phyloP scores from a whole-genome alignment of 2,797 vertebrate genomes.

The Heliangelus exortis region DNA sequence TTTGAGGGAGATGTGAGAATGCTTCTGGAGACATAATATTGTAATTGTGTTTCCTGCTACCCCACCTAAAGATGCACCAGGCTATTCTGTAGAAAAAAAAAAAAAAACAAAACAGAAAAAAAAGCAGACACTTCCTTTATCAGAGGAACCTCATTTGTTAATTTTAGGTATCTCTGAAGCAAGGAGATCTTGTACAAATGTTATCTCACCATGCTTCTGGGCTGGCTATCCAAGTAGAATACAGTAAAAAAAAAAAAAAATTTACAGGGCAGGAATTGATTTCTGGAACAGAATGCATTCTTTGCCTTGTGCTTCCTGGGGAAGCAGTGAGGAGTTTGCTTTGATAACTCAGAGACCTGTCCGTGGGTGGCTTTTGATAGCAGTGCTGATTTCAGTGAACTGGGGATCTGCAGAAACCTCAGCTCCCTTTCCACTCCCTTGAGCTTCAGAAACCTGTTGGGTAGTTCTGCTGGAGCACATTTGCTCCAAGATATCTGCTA shows the following conservation, averaged over 20 bases:
- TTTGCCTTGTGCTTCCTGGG: neutral
- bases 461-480: slow-evolving; percentile 25
- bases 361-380: neutral
- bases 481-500: slow-evolving; percentile 24
- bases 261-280: neutral
- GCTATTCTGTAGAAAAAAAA: neutral
- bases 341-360: neutral
- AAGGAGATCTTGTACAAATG: neutral
- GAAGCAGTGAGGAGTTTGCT: neutral
- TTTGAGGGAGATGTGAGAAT: neutral
- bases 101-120: neutral
- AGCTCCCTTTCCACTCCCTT: neutral
- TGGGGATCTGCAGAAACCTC: neutral
- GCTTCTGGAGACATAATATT: neutral
- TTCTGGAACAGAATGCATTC: neutral
- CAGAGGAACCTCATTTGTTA: neutral
- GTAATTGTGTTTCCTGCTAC: neutral
- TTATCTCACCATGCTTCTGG: neutral
- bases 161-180: neutral
- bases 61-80: neutral
- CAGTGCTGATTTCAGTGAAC: neutral
- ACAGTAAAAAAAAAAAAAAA: neutral
- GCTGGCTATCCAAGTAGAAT: neutral
- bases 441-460: slow-evolving; percentile 7
- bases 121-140: neutral